Evolutionary conservation across 2,888 invertebrate genomes (phyloP), one percentile per base, ranked within the genome.

Genomic region (Eumerus sabulonum): DNA sequence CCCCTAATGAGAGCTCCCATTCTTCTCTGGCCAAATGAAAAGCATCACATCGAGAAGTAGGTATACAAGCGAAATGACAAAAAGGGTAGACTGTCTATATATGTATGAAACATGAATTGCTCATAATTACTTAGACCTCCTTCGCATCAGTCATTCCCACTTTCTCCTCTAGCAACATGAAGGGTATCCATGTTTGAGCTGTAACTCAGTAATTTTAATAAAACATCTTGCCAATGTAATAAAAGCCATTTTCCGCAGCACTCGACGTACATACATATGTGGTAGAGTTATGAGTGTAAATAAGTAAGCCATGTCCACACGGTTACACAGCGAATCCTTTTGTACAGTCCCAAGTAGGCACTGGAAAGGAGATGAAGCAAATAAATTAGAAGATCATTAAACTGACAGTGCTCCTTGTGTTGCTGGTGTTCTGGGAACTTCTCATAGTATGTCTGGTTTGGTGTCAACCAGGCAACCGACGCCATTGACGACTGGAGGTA

Each of bases 191-290:
- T n/a, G n/a, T n/a, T n/a, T 2, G 27, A 27, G 3, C 42, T 17
- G 38, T 17, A 19, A 38, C 45, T 59, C 57, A 59, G 57, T 53
- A 59, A 66, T 74, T 74, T 79, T 51, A 79, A 79, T 74, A 70
- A 73, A 70, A 70, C 74, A 79, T 79, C 64, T 62, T 79, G 74
- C 53, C 74, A 64, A 74, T 64, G 60, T 70, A 79, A 74, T 79
- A 74, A 74, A 74, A 70, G 53, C 59, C 64, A 74, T 79, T 79
- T 27, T 63, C 68, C 70, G 59, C 74, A 79, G 40, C 68, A 60
- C 42, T 53, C 50, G 66, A 7, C 27, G 27, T 27, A 7, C 7
- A 7, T 7, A 7, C 27, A 7, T 27, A 7, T 27, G 27, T 7
- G 27, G 27, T 27, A 27, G 3, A 4, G 27, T 27, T 27, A 27